Evolutionary conservation across 2,888 invertebrate species (phyloP).

Genomic region (Rhingia campestris): DNA sequence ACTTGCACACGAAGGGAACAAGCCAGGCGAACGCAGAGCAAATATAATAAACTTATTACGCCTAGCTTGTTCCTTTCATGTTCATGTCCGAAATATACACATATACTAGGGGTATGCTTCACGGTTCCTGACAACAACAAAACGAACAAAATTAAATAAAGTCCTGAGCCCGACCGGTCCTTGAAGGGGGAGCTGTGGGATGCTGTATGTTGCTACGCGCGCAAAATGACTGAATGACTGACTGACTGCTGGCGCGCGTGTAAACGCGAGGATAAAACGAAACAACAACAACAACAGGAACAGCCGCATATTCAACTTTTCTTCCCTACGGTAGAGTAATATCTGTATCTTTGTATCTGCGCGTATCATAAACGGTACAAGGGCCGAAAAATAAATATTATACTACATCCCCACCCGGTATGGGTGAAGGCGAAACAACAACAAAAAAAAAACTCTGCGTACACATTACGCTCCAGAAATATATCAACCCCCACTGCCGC

Average conservation of each 20-base stretch:
- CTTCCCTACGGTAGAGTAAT: conserved; percentile 32
- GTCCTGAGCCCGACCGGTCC: conserved; percentile 35
- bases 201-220: conserved; percentile 11
- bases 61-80: conserved; percentile 39
- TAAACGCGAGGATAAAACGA: conserved; percentile 24
- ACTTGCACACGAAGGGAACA: conserved; percentile 73
- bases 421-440: not conserved
- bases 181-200: not conserved
- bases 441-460: conserved; percentile 28
- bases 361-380: conserved; percentile 68
- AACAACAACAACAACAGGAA: not conserved
- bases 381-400: conserved; percentile 70
- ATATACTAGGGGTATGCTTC: not conserved
- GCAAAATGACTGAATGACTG: conserved; percentile 54
- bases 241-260: conserved; percentile 63
- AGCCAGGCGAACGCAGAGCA: conserved; percentile 42
- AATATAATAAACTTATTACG: conserved; percentile 69
- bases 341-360: conserved; percentile 61
- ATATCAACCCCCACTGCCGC: not conserved
- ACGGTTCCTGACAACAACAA: conserved; percentile 53
- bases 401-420: conserved; percentile 44
- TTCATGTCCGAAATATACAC: conserved; percentile 14
- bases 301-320: conserved; percentile 3
- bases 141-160: conserved; percentile 63
- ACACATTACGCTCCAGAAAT: conserved; percentile 43